These are phyloP conservation scores for Reticulitermes speratus DNA, from an alignment of 1,140 invertebrate species.

Conservation along the genomic window DNA sequence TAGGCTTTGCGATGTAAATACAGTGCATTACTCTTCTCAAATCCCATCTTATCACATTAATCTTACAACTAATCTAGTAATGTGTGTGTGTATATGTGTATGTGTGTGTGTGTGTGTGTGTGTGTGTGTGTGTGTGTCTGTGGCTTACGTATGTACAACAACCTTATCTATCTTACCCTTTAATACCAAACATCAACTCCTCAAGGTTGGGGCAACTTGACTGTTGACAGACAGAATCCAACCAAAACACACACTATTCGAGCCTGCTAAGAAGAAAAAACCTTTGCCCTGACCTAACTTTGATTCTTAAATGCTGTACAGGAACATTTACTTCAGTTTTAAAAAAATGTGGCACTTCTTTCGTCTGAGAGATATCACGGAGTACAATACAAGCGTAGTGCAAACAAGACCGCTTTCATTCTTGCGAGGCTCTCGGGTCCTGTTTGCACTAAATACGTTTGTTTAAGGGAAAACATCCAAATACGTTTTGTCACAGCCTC, in stretches of 20 bases:
- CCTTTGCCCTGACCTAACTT: constrained; percentile 41
- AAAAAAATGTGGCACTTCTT: constrained; percentile 41
- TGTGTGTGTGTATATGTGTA: neutral
- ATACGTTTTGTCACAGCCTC: constrained; percentile 39
- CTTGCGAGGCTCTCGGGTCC: constrained; percentile 36
- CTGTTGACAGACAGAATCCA: constrained; percentile 34
- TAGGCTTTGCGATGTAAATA: constrained; percentile 33
- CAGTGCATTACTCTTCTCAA: constrained; percentile 33
- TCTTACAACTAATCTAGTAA: constrained; percentile 32
- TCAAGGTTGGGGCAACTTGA: constrained; percentile 29
- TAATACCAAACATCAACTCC: constrained; percentile 36
- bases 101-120: too few species aligned
- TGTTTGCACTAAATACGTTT: constrained; percentile 37
- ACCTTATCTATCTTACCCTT: constrained; percentile 35
- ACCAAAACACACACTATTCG: constrained; percentile 32
- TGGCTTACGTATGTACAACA: constrained; percentile 33
- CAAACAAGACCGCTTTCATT: constrained; percentile 37
- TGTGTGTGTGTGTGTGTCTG: neutral
- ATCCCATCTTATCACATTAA: constrained; percentile 35
- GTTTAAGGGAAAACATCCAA: constrained; percentile 36
- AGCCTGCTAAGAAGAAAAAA: constrained; percentile 35
- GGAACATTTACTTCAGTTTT: constrained; percentile 52
- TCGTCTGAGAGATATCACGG: constrained; percentile 40
- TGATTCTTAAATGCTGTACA: constrained; percentile 57
- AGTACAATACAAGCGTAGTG: constrained; percentile 37